Evolutionary conservation across 2,113 vertebrate species (phyloP), one percentile per base, ranked within the genome.

Genomic region (Isichthys henryi): DNA sequence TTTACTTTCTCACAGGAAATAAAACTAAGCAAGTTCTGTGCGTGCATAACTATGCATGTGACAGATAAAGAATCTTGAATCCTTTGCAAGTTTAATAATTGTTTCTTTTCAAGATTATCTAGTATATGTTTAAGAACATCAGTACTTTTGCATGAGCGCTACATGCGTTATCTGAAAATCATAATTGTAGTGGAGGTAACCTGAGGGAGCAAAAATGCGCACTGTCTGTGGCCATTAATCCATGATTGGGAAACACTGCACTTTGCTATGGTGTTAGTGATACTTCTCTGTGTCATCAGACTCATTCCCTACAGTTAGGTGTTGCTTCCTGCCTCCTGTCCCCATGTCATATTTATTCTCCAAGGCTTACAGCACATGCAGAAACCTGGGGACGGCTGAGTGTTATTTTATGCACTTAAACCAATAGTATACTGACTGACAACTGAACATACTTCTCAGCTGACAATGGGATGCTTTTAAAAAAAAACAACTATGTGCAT

Each of bases 391-490:
- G 66, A 70, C 4, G 27, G 66, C 10, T 4, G 66, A n/a, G 3
- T 31, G 23, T 70, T 27, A 31, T 70, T 70, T 70, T 92, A 93
- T 91, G 53, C 92, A 93, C 92, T 92, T 91, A 93, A 94, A 92
- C 92, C 85, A 21, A 58, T 23, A 23, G 56, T 58, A 23, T 8
- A 58, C 56, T 56, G 46, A 53, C 86, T 87, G 52, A 3, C 23
- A 21, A 58, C 6, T 58, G 56, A 35, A n/a, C 5, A 87, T 19
- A 31, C 31, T 39, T 87, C 27, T 56, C 15, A 43, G 5, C 43
- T 46, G 5, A 43, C 43, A 45, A 15, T 58, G 56, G 21, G 2
- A 83, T 84, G n/a, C 13, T 84, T 15, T 84, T 84, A 13, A 46
- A 84, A 77, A 84, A 77, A 35, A 0, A 58, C 2, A 58, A 77